These are phyloP conservation scores for Centrocercus urophasianus DNA, from an alignment of 2,113 vertebrate species.

Conservation along the genomic window DNA sequence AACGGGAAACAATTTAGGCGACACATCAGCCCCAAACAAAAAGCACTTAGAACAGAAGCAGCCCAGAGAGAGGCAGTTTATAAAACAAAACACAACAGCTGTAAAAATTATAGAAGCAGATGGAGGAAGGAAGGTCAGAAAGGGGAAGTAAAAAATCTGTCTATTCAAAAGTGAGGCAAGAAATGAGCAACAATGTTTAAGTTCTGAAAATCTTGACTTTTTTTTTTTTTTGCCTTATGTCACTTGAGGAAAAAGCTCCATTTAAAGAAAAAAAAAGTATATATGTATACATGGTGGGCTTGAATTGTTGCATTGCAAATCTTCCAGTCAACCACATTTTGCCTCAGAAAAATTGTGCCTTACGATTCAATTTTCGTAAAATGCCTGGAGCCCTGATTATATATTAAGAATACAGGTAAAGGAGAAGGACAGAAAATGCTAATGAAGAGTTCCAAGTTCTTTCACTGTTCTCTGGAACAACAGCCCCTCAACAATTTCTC, in stretches of 20 bases:
- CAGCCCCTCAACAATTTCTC: background rate
- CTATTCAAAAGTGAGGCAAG: background rate
- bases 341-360: background rate
- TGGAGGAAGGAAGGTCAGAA: background rate
- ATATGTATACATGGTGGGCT: background rate
- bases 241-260: background rate
- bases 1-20: constrained; percentile 30
- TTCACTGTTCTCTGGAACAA: background rate
- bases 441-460: background rate
- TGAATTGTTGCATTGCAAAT: background rate
- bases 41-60: constrained; percentile 19
- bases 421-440: background rate
- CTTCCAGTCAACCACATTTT: background rate
- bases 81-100: constrained; percentile 36
- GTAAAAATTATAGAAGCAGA: background rate
- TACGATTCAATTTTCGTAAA: background rate
- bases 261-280: background rate
- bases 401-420: background rate
- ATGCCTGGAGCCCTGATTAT: background rate
- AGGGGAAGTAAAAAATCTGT: background rate
- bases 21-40: constrained; percentile 28
- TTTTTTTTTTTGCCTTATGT: background rate
- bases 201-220: background rate
- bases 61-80: constrained; percentile 17
- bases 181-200: background rate